Base-by-base conservation (phyloP, 2,888 invertebrate species). In the Polietes domitor region DNA sequence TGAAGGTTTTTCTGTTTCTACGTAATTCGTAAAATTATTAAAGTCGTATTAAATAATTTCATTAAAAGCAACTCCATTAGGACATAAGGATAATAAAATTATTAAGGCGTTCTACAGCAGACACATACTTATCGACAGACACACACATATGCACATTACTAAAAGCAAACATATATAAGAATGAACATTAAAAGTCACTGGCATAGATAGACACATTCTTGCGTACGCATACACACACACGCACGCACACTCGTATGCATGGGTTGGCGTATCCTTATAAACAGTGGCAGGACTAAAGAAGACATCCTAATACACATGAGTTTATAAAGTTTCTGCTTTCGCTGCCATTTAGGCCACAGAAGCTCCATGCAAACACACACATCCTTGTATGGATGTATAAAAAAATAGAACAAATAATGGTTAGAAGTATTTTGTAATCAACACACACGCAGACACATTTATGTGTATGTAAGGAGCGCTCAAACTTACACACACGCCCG, bases 1-100 rank as follows among this genome's bases (percentile, higher is more conserved):
- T n/a, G n/a, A 10, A 37, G 6, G 6, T 37, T 15, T 47, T n/a
- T 47, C 12, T 47, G n/a, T 47, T n/a, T 47, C 47, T 47, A 9
- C 10, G 7, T 68, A 41, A 68, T 41, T 24, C 68, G 68, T 78
- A 77, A 71, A 74, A 19, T 82, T 80, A 83, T 80, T 76, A 76
- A 80, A 78, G 77, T 82, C 79, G 72, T 75, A 83, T 82, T 80
- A 78, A 78, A 86, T 86, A 82, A 86, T 86, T 84, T 82, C 61
- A 84, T 84, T 86, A 78, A 78, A 78, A 58, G 72, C 79, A 80
- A 85, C 74, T 80, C 77, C 79, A 85, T 83, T 77, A 82, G 78
- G 77, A 73, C 78, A 70, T 70, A 73, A 70, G 78, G 77, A 84
- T 84, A 86, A 86, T 84, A 84, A 82, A 82, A 82, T 86, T 82